A percentile compares a stretch with the other conserved stretches of the same genome.
phyloP scores from a whole-genome alignment of 2,113 vertebrate genomes.

The Bos taurus region ARS-UCD2.0 NC_037334.1:78140501-78141000 shows the following conservation, averaged over 20 bases:
- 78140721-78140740: background rate
- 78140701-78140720: background rate
- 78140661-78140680: background rate
- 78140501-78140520: background rate
- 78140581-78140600: background rate
- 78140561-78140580: background rate
- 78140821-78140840: slow-evolving; percentile 15
- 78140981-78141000: background rate
- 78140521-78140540: background rate
- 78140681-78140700: background rate
- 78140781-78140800: background rate
- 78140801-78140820: background rate
- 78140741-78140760: background rate
- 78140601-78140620: background rate
- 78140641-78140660: background rate
- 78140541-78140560: background rate
- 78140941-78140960: background rate
- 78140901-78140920: background rate
- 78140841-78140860: background rate
- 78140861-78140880: background rate
- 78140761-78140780: background rate
- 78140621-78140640: background rate
- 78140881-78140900: background rate
- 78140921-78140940: background rate
- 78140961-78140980: background rate